Evolutionary conservation across 2,797 vertebrate genomes (phyloP).

Genomic region (Hyperoplus lanceolatus): DNA sequence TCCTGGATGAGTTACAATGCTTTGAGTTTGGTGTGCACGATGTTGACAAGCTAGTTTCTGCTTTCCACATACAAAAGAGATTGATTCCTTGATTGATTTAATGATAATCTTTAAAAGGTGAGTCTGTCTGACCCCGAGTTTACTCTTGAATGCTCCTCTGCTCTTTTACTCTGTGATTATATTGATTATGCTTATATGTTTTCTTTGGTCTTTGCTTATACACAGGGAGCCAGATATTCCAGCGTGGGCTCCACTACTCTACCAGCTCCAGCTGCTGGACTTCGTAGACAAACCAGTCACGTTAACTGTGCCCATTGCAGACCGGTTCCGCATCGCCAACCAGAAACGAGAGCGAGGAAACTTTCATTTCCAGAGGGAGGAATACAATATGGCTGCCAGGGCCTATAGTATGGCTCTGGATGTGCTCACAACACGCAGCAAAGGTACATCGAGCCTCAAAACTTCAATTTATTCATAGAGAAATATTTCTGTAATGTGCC

Average conservation of each 20-base stretch:
- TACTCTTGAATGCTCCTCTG: not conserved
- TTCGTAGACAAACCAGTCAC: constrained; percentile 84
- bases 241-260: constrained; percentile 87
- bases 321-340: constrained; percentile 87
- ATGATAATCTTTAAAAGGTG: constrained; percentile 2
- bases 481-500: constrained; percentile 20
- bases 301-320: constrained; percentile 77
- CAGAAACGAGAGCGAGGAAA: constrained; percentile 90
- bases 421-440: constrained; percentile 79
- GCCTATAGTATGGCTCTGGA: constrained; percentile 89
- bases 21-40: constrained; percentile 1
- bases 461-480: constrained; percentile 40
- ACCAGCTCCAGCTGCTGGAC: constrained; percentile 89
- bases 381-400: constrained; percentile 84
- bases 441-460: constrained; percentile 69
- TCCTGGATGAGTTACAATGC: not conserved
- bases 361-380: constrained; percentile 89
- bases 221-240: constrained; percentile 91
- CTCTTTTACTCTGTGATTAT: constrained; percentile 20
- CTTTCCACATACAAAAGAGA: constrained; percentile 7
- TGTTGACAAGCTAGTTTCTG: not conserved
- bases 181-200: constrained; percentile 9
- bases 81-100: constrained; percentile 12
- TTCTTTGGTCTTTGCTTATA: constrained; percentile 45
- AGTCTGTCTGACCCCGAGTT: not conserved